These are phyloP conservation scores for Sicus ferrugineus DNA, from an alignment of 2,888 invertebrate genomes.

Conservation along the genomic window DNA sequence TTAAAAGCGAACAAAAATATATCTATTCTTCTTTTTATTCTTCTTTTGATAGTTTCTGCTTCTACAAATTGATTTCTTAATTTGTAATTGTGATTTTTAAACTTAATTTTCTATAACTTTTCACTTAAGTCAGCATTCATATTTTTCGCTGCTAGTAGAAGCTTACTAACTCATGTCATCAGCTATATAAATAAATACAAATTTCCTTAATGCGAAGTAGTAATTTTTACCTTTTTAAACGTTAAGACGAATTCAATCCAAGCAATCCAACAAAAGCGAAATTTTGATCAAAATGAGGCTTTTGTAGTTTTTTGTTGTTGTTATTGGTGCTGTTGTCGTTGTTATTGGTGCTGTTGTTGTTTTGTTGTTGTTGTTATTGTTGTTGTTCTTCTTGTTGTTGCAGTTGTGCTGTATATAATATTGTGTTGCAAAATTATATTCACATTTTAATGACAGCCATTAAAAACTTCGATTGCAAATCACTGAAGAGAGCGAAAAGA, in stretches of 20 bases:
- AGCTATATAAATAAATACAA: no score
- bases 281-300: no score
- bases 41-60: neutral
- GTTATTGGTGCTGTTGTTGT: no score
- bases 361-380: no score
- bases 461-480: conserved; percentile 23
- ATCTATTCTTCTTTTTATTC: neutral
- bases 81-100: neutral
- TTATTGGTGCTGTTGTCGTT: no score
- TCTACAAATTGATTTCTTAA: neutral
- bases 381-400: conserved; percentile 8
- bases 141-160: no score
- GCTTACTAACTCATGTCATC: no score
- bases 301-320: neutral
- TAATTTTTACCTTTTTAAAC: no score
- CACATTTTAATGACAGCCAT: neutral
- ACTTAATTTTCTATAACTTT: neutral
- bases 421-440: conserved; percentile 16
- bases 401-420: neutral
- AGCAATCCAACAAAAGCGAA: no score
- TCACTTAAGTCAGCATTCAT: neutral
- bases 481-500: conserved; percentile 22
- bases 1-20: no score
- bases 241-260: no score
- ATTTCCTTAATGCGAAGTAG: no score